phyloP scores from a whole-genome alignment of 2,113 vertebrate genomes.

The Abramis brama region DNA sequence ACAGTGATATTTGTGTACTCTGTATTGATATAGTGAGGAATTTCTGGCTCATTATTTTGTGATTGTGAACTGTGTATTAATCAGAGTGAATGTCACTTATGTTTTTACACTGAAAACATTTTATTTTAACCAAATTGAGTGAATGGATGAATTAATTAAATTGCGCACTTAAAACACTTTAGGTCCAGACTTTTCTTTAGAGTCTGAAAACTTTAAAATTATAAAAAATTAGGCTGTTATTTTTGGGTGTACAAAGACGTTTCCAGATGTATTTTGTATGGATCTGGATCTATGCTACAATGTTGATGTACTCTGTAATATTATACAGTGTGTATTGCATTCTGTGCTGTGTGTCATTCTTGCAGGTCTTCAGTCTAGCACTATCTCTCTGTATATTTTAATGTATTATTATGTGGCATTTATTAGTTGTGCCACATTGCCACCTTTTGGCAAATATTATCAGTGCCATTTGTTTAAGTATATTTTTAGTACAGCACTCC shows the following conservation, averaged over 20 bases:
- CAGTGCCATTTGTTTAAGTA: not conserved
- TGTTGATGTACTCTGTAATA: too few species aligned
- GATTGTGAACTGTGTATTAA: not conserved
- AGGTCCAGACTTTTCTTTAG: not conserved
- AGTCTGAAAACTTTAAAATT: not conserved
- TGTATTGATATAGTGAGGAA: not conserved
- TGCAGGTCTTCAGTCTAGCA: too few species aligned
- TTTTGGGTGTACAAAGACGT: too few species aligned
- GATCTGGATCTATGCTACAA: too few species aligned
- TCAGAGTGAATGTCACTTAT: not conserved
- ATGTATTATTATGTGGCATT: too few species aligned
- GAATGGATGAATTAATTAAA: not conserved
- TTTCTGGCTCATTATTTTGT: not conserved
- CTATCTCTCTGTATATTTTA: too few species aligned
- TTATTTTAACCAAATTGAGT: not conserved
- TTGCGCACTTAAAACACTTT: too few species aligned
- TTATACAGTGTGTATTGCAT: too few species aligned
- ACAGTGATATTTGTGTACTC: too few species aligned
- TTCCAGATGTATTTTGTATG: too few species aligned
- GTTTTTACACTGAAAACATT: not conserved
- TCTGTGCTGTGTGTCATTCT: too few species aligned
- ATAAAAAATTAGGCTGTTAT: too few species aligned
- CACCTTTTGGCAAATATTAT: constrained; percentile 27
- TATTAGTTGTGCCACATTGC: not conserved
- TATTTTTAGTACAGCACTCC: constrained; percentile 45